Conservation (phyloP, 2,113 vertebrate species). For the Hoplias malabaricus region DNA sequence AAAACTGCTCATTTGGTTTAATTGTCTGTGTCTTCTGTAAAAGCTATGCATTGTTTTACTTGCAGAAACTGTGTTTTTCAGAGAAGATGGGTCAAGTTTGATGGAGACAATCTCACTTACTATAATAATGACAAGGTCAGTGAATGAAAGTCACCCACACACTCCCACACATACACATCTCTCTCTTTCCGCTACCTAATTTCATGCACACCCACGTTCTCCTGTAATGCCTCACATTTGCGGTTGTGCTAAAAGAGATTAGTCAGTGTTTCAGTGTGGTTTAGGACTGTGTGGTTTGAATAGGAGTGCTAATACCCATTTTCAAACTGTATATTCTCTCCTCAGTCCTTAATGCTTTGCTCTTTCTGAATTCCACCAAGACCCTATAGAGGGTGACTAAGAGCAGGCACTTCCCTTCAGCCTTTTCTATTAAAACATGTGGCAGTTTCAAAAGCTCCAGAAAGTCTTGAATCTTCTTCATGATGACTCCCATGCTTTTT, state of each 20-base stretch:
- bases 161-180: not conserved
- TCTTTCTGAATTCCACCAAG: not conserved
- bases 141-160: not conserved
- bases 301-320: not conserved
- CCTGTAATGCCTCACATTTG: not conserved
- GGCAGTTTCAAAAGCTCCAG: not conserved
- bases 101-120: constrained; percentile 87
- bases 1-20: no score
- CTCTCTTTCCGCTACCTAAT: not conserved
- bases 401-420: not conserved
- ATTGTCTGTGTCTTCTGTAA: no score
- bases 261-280: not conserved
- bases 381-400: not conserved
- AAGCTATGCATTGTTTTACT: constrained; percentile 9
- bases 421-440: not conserved
- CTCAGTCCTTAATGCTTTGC: not conserved
- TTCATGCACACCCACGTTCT: not conserved
- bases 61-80: constrained; percentile 89
- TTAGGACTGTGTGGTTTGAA: not conserved
- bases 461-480: not conserved
- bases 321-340: not conserved
- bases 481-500: not conserved
- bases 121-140: constrained; percentile 93
- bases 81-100: constrained; percentile 91
- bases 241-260: not conserved